Percentiles rank a stretch among this genome's conserved stretches.
Conservation (phyloP, 2,797 vertebrate species). For the Rhinoraja longicauda region DNA sequence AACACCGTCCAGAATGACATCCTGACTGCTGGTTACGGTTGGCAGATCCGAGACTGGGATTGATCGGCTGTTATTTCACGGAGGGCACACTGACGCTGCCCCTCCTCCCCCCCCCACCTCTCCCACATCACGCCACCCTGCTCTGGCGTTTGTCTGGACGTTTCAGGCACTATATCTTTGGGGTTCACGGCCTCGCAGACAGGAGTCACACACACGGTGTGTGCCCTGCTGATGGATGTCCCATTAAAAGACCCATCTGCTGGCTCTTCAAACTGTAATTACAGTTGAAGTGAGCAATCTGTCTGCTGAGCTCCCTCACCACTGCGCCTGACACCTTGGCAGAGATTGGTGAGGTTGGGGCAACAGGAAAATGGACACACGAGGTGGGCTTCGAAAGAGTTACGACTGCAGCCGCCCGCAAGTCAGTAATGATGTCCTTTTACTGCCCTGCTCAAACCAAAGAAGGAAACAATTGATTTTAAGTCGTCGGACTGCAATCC, state of each 20-base stretch:
- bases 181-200: not conserved
- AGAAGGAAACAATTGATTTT: constrained; percentile 15
- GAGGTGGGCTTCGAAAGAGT: not conserved
- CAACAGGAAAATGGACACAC: not conserved
- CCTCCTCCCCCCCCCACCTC: not conserved
- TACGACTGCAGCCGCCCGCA: not conserved
- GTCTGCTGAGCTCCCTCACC: not conserved
- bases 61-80: not conserved
- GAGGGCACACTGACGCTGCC: not conserved
- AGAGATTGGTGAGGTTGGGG: not conserved
- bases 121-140: too few species aligned
- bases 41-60: not conserved
- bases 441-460: not conserved
- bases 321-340: not conserved
- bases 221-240: not conserved
- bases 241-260: not conserved
- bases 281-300: constrained; percentile 15
- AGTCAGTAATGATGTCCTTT: not conserved
- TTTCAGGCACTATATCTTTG: not conserved
- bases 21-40: not conserved
- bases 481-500: not conserved
- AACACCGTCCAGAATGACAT: not conserved
- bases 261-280: not conserved
- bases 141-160: not conserved
- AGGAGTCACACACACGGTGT: not conserved